These are phyloP conservation scores for Zaprionus davidi DNA, from an alignment of 1,140 invertebrate genomes.

Conservation along the genomic window DNA sequence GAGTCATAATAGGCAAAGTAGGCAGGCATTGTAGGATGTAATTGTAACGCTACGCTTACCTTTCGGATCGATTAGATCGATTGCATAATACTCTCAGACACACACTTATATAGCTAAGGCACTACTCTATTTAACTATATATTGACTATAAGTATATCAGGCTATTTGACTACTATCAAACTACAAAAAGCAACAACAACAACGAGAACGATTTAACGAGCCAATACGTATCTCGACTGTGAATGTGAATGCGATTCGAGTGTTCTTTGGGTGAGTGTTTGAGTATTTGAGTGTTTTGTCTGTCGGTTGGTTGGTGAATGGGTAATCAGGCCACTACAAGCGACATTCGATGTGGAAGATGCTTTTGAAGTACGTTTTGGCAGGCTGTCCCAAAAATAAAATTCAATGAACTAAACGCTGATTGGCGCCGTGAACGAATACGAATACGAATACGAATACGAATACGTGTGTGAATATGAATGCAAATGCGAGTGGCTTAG, in stretches of 20 bases:
- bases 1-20: slow-evolving; percentile 7
- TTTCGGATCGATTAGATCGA: slow-evolving; percentile 24
- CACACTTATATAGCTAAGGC: background rate
- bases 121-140: background rate
- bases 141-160: background rate
- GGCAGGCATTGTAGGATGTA: slow-evolving; percentile 20
- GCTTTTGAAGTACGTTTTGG: slow-evolving; percentile 1
- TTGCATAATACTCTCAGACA: slow-evolving; percentile 5
- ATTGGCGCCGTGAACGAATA: background rate
- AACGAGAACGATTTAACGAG: slow-evolving; percentile 19
- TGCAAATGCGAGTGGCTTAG: slow-evolving; percentile 14
- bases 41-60: slow-evolving; percentile 40
- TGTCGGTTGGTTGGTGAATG: background rate
- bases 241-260: slow-evolving; percentile 4
- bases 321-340: slow-evolving; percentile 11
- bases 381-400: background rate
- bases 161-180: background rate
- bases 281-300: background rate
- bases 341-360: slow-evolving; percentile 13
- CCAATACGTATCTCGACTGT: slow-evolving; percentile 1
- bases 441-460: slow-evolving; percentile 6
- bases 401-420: slow-evolving; percentile 17
- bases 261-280: background rate
- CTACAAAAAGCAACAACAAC: slow-evolving; percentile 17
- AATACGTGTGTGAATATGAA: slow-evolving; percentile 7